Percentiles rank a stretch among this genome's conserved stretches.
phyloP scores from a whole-genome alignment of 1,140 invertebrate species.

The Zaprionus lachaisei region DNA sequence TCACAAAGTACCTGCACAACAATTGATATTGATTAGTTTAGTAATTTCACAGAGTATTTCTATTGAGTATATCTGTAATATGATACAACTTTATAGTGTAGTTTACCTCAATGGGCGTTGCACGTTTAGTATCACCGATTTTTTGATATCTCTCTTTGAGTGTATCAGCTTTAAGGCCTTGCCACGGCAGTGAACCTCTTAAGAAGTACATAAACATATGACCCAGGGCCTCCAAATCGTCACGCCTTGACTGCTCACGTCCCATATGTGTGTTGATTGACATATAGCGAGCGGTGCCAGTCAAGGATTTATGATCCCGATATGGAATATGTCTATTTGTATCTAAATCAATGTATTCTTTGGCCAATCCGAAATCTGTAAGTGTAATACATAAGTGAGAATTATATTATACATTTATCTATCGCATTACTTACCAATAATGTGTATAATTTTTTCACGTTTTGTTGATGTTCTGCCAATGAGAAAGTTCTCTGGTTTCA shows the following conservation, averaged over 20 bases:
- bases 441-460: constrained; percentile 99
- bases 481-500: constrained; percentile 99
- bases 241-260: constrained; percentile 99
- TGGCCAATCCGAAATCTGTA: constrained; percentile 99
- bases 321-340: constrained; percentile 99
- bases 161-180: constrained; percentile 99
- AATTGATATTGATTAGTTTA: not conserved
- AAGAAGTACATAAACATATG: constrained; percentile 99
- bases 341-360: constrained; percentile 99
- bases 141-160: constrained; percentile 99
- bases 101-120: constrained; percentile 95
- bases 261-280: constrained; percentile 99
- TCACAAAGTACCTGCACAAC: constrained; percentile 92
- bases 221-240: constrained; percentile 99
- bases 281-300: constrained; percentile 99
- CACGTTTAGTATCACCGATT: constrained; percentile 99
- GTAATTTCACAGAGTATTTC: not conserved
- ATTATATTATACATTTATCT: not conserved
- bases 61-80: no score
- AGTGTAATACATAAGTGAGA: not conserved
- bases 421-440: constrained; percentile 90
- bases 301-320: constrained; percentile 99
- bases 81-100: no score
- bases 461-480: constrained; percentile 99
- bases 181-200: constrained; percentile 99